Base-by-base conservation (phyloP, 1,140 invertebrate genomes). In the Venustaconcha ellipsiformis region DNA sequence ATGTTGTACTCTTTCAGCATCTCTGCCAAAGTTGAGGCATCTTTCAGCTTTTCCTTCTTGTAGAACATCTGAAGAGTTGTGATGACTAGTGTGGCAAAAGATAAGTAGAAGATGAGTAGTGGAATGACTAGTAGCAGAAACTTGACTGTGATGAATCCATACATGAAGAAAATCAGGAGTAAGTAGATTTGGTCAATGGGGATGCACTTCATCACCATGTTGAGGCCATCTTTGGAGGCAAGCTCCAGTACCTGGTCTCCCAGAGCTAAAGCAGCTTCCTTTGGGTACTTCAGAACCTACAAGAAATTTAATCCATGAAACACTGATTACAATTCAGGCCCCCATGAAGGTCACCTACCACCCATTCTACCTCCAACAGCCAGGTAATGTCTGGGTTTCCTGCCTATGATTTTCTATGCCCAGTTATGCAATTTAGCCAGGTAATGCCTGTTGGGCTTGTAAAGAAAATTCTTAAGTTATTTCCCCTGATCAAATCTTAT, bases 241-340 rank as follows among this genome's bases (percentile, higher is more conserved):
- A 94, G 93, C 1, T 96, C 94, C 56, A 97, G 84, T 76, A 94
- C 93, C 58, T 95, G 94, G 83, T 96, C 94, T 1, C 94, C 94
- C 64, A 96, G 90, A 80, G 95, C 94, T 59, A 94, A 92, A 57
- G 93, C 94, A 23, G 85, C 85, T 70, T 88, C 82, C 73, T 81
- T 83, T 17, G 88, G 85, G 68, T 84, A 85, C 56, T 74, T 80
- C n/a, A 78, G 72, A 37, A 84, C 64, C 82, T 86, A 76, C 20
- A 79, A 74, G 14, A 55, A 55, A 18, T 66, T 37, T 20, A 71
- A 17, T 48, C 37, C 4, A 48, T 48, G 6, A 8, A 48, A 11
- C 37, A 48, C 37, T 11, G 37, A 48, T 48, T 48, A 48, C 5
- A 8, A 48, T 11, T 48, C 37, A 48, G 8, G 6, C 37, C 6